A percentile compares a stretch with the other conserved stretches of the same genome.
Conservation (phyloP, 2,113 vertebrate species). For the Acrocephalus kingi region DNA sequence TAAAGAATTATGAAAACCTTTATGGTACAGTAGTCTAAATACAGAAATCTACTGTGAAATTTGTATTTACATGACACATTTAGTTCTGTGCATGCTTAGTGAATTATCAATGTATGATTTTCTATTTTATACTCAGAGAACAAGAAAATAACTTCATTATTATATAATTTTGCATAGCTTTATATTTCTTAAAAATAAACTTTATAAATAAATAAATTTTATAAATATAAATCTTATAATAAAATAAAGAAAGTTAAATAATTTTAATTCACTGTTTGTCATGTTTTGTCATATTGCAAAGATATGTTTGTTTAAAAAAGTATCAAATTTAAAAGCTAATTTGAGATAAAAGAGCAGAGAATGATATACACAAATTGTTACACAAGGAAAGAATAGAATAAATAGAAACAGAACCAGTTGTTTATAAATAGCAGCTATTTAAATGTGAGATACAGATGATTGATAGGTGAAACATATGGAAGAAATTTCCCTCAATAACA, state of each 20-base stretch:
- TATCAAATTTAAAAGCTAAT: neutral
- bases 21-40: neutral
- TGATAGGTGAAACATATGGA: neutral
- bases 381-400: neutral
- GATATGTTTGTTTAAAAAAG: neutral
- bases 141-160: neutral
- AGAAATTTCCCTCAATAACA: neutral
- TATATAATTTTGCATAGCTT: neutral
- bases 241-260: neutral
- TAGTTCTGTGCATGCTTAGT: neutral
- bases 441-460: neutral
- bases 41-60: neutral
- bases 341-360: neutral
- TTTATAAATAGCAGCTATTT: conserved; percentile 13
- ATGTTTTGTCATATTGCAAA: neutral
- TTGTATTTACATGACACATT: neutral
- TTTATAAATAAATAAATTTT: neutral
- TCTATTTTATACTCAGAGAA: neutral
- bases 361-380: neutral
- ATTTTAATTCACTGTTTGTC: neutral
- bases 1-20: neutral
- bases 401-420: neutral
- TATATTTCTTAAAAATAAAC: neutral
- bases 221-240: neutral
- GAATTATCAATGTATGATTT: neutral